These are phyloP conservation scores for Tyto alba DNA, from an alignment of 2,113 vertebrate species.

Conservation along the genomic window DNA sequence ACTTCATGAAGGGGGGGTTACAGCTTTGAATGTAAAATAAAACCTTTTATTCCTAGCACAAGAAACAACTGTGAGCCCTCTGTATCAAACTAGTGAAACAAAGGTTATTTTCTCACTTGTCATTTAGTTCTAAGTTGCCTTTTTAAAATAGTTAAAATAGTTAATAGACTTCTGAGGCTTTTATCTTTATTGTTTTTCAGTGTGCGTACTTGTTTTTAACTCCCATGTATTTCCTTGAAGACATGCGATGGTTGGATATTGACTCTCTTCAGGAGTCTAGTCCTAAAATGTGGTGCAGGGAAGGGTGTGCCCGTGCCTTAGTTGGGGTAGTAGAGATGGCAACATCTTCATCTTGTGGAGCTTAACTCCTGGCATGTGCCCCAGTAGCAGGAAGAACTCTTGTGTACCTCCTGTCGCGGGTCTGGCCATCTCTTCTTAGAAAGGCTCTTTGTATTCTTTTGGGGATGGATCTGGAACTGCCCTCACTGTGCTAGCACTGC, in stretches of 20 bases:
- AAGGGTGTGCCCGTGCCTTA: not conserved
- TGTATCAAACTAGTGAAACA: not conserved
- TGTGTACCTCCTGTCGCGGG: not conserved
- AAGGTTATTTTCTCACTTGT: not conserved
- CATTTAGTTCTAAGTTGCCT: not conserved
- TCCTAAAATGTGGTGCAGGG: not conserved
- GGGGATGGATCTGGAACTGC: not conserved
- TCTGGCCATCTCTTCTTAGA: not conserved
- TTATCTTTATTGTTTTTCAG: not conserved
- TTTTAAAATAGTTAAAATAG: not conserved
- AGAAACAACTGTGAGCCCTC: not conserved
- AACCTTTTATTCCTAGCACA: not conserved
- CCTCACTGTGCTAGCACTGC: not conserved
- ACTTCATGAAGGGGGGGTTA: not conserved
- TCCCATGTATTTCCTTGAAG: not conserved
- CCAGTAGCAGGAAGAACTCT: not conserved
- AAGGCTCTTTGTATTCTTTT: not conserved
- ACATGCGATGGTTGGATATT: fast-evolving
- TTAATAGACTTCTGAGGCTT: not conserved
- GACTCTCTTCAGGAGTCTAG: not conserved
- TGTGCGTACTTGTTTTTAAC: not conserved
- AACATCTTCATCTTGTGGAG: not conserved
- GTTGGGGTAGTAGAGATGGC: not conserved
- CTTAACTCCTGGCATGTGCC: not conserved
- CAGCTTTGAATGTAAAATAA: not conserved